Base-by-base conservation (phyloP, 2,797 vertebrate genomes). In the Pseudomugil gertrudae region DNA sequence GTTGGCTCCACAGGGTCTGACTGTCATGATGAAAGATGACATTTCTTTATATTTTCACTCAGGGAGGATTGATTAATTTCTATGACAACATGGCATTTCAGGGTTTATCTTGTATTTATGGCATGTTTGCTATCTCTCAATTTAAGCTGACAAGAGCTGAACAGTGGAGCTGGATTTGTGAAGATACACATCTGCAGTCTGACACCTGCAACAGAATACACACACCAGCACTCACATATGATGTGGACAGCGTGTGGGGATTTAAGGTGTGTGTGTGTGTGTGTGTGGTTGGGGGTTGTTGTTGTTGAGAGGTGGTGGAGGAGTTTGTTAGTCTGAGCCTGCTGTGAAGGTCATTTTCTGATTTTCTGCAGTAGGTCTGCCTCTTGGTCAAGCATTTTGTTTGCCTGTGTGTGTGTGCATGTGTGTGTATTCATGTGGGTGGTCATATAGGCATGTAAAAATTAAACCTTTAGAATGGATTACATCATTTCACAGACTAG, bases 311-410 rank as follows among this genome's bases (percentile, higher is more conserved):
- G 43, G 30, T 3, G 74, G 55, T 27, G 33, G 59, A 55, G 61
- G 50, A 69, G n/a, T 62, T 43, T 32, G 48, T 84, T 80, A 63
- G 60, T 83, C 68, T 66, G 67, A 74, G 83, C 78, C 65, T 66
- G 68, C 76, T 71, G 48, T 80, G 77, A 88, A 86, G 84, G 85
- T 89, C 79, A 86, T 78, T 78, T 78, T 79, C 30, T 66, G 38
- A 81, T 81, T 76, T 78, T 78, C 51, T 65, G 57, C 63, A 57
- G 64, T 38, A 13, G 60, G 36, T 52, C 48, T 73, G 38, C 53
- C 63, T 35, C 55, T 76, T 57, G 66, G 73, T 81, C 72, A 76
- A 72, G 23, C 65, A 79, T 56, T 72, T 40, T 57, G 35, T 68
- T 43, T 59, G 24, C 47, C 14, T 8, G 36, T 9, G 24, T 58